A percentile compares a stretch with the other conserved stretches of the same genome.
Evolutionary conservation across 1,140 invertebrate genomes (phyloP).

Genomic region (Helicorthomorpha holstii): DNA sequence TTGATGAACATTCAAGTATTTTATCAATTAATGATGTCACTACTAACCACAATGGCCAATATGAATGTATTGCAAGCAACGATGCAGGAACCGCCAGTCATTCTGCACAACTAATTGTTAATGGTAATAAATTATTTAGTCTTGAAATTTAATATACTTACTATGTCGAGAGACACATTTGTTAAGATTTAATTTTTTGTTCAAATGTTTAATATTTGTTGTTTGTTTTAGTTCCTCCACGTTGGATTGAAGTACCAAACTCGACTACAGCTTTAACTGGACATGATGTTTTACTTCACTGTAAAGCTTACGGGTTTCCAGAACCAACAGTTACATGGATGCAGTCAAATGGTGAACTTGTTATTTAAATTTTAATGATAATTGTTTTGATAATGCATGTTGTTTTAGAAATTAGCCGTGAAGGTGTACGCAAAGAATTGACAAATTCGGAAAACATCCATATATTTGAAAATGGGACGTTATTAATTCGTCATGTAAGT

Average conservation of each 20-base stretch:
- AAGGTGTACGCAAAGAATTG: slow-evolving; percentile 14
- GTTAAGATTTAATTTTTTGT: background rate
- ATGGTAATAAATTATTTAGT: no score
- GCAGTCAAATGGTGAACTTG: slow-evolving; percentile 61
- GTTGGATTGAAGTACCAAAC: slow-evolving; percentile 81
- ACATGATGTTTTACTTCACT: slow-evolving; percentile 54
- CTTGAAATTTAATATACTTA: no score
- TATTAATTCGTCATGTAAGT: slow-evolving; percentile 71
- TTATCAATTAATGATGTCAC: slow-evolving; percentile 19
- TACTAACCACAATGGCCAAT: slow-evolving; percentile 32
- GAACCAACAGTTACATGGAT: slow-evolving; percentile 87
- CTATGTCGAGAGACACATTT: no score
- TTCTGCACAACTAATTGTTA: slow-evolving; percentile 40
- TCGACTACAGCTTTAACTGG: slow-evolving; percentile 31
- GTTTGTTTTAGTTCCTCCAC: slow-evolving; percentile 60
- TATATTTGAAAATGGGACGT: slow-evolving; percentile 76
- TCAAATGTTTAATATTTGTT: background rate
- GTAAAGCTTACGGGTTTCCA: slow-evolving; percentile 88
- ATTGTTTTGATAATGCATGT: background rate
- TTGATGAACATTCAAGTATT: slow-evolving; percentile 1
- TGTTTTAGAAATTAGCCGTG: slow-evolving; percentile 12
- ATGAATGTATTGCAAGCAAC: slow-evolving; percentile 34
- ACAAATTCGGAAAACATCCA: slow-evolving; percentile 49
- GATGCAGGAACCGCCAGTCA: slow-evolving; percentile 29
- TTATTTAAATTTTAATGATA: background rate